phyloP scores from a whole-genome alignment of 2,888 invertebrate genomes.

The Cephus spinipes region DNA sequence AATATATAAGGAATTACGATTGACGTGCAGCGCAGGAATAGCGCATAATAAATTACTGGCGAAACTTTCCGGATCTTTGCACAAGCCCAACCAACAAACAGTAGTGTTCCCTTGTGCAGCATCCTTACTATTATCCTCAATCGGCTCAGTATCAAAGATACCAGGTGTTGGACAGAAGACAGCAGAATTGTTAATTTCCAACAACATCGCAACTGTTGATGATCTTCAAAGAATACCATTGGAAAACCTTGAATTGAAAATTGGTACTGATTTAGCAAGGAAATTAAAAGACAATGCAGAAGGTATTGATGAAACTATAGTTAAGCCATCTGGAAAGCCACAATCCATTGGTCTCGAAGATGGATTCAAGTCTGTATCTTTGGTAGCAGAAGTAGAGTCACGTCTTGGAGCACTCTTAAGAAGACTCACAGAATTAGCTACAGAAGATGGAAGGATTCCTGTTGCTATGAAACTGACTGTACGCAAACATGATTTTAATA shows the following conservation, averaged over 20 bases:
- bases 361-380: constrained; percentile 79
- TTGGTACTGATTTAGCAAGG: constrained; percentile 77
- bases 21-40: constrained; percentile 86
- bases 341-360: constrained; percentile 86
- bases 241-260: constrained; percentile 69
- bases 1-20: constrained; percentile 76
- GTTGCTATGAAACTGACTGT: constrained; percentile 80
- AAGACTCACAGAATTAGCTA: constrained; percentile 77
- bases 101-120: constrained; percentile 79
- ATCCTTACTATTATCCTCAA: constrained; percentile 74
- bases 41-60: constrained; percentile 87
- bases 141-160: constrained; percentile 74
- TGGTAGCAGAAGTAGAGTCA: constrained; percentile 80
- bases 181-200: constrained; percentile 73
- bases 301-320: constrained; percentile 80
- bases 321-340: constrained; percentile 81
- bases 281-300: constrained; percentile 77
- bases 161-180: constrained; percentile 84
- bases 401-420: constrained; percentile 77
- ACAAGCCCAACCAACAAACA: constrained; percentile 88
- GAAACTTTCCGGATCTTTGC: constrained; percentile 78
- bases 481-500: constrained; percentile 77
- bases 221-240: constrained; percentile 77
- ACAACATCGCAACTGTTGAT: constrained; percentile 75
- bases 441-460: constrained; percentile 84